Base-by-base conservation (phyloP, 92 coral and sea anemone genomes). In the Phenganax subtilis region DNA sequence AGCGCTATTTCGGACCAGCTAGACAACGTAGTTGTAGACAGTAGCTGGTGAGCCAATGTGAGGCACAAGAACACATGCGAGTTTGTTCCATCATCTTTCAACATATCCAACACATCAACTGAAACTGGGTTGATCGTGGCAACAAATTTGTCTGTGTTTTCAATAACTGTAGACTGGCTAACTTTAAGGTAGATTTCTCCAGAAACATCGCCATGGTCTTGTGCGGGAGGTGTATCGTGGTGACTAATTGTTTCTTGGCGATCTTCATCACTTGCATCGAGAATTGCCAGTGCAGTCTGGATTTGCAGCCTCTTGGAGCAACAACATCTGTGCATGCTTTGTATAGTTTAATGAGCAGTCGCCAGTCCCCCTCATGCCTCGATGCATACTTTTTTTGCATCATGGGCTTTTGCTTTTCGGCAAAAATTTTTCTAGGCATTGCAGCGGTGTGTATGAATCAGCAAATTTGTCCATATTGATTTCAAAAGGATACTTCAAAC, bases 131-230 rank as follows among this genome's bases (percentile, higher is more conserved):
- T 20, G 27, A 20, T 59, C 4, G 2, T 6, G 65, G 65, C 65
- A 59, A 14, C 16, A 59, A 14, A 20, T 59, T 59, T 59, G 55
- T 80, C 88, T 72, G 57, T 30, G 76, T 72, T 68, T 44, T 86
- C 82, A 69, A 72, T 76, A 77, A 74, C 81, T 55, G 86, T 81
- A 54, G 89, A 82, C 28, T 57, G 77, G 70, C 78, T 72, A 10
- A 71, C 76, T 47, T 71, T 71, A 29, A 71, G 55, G 76, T 71
- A 57, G 55, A 71, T 71, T 65, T 37, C 47, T 37, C 47, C 47
- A 37, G 47, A 37, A 37, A 2, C 47, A 37, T 37, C 47, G 47
- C 47, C 47, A 37, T 37, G 47, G 47, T 1, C 47, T 2, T 37
- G 2, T 37, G 47, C 47, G 5, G 47, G 47, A 37, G 47, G 2